Percentiles rank a stretch among this genome's conserved stretches.
Evolutionary conservation across 2,113 vertebrate genomes (phyloP).

Genomic region (Ptychochromis oligacanthus): DNA sequence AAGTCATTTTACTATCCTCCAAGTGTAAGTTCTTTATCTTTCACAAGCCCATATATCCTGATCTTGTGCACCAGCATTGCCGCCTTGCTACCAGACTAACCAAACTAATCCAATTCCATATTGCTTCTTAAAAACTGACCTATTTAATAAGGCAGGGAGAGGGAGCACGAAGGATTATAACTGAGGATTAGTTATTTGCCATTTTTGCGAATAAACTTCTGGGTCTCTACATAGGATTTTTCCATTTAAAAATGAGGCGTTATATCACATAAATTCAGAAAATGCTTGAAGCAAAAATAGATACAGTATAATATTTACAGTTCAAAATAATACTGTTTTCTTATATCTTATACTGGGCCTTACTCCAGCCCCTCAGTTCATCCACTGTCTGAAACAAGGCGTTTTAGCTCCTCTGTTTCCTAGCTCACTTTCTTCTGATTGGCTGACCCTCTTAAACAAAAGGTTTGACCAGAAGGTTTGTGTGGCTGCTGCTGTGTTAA

Average conservation of each 20-base stretch:
- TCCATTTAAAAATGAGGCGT: background rate
- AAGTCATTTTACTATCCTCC: conserved; percentile 85
- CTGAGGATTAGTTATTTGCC: background rate
- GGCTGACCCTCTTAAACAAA: background rate
- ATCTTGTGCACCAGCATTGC: conserved; percentile 31
- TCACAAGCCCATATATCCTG: background rate
- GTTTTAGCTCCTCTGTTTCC: background rate
- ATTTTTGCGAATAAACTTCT: background rate
- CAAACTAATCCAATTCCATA: conserved; percentile 37
- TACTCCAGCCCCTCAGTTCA: background rate
- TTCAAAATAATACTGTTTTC: background rate
- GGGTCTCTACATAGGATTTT: background rate
- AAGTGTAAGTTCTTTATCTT: conserved; percentile 85
- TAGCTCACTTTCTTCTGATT: background rate
- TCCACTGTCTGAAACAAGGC: background rate
- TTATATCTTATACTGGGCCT: background rate
- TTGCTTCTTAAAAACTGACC: conserved; percentile 19
- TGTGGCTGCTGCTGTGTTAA: background rate
- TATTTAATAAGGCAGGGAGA: conserved; percentile 2
- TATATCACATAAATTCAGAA: background rate
- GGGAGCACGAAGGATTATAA: background rate
- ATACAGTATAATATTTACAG: background rate
- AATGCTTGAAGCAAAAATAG: background rate
- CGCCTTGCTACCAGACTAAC: conserved; percentile 46
- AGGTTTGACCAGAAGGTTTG: background rate